A percentile compares a stretch with the other conserved stretches of the same genome.
Conservation (phyloP, 2,888 invertebrate species). For the Melanophora roralis region DNA sequence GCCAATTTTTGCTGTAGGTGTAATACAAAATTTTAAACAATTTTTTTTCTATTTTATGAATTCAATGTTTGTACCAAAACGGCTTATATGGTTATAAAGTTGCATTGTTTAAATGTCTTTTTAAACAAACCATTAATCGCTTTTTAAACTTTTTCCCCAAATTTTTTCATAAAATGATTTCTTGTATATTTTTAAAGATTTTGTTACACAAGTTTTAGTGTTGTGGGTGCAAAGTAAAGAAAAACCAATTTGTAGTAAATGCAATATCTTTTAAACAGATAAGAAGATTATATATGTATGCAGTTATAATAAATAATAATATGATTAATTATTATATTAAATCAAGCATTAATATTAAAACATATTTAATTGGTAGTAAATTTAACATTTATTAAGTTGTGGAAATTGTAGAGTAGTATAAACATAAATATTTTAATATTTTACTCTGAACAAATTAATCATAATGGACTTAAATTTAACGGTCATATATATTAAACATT, state of each 20-base stretch:
- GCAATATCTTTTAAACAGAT: not conserved
- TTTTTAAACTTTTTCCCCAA: not conserved
- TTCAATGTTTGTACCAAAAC: not conserved
- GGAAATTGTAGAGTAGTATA: no score
- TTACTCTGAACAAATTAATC: not conserved
- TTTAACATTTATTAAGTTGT: no score
- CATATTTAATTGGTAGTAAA: not conserved
- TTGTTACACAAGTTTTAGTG: conserved; percentile 8
- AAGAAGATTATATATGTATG: conserved; percentile 2
- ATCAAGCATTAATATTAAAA: no score
- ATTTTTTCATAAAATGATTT: not conserved
- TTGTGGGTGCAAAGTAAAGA: conserved; percentile 27
- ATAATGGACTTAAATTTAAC: not conserved
- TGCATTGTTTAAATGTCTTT: not conserved
- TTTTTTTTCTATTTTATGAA: not conserved
- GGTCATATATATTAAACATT: no score
- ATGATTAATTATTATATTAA: conserved; percentile 24
- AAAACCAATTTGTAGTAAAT: conserved; percentile 9
- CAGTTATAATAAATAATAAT: not conserved
- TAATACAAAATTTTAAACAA: conserved; percentile 11
- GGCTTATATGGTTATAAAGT: not conserved
- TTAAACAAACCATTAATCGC: not conserved
- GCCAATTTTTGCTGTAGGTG: conserved; percentile 26
- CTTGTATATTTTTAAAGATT: not conserved
- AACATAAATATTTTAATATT: no score